Percentiles rank a stretch among this genome's conserved stretches.
Evolutionary conservation across 2,113 vertebrate genomes (phyloP).

Genomic region (Malaclemys terrapin): DNA sequence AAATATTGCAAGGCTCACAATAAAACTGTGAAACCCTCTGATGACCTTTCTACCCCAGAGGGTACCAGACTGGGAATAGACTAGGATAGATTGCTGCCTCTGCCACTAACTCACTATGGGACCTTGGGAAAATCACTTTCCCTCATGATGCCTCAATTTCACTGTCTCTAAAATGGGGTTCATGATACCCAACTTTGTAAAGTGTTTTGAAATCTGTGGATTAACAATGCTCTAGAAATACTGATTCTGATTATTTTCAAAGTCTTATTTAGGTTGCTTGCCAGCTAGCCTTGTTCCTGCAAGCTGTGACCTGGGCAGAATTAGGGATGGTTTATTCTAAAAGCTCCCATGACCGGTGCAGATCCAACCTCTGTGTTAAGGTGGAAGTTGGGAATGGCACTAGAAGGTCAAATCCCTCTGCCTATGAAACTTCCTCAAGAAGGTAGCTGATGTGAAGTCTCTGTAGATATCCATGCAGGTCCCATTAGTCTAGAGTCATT

Average conservation of each 20-base stretch:
- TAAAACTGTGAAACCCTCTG: neutral
- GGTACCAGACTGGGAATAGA: neutral
- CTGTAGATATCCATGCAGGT: neutral
- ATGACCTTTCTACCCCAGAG: too few species aligned
- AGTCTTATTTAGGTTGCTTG: neutral
- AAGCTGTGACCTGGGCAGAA: neutral
- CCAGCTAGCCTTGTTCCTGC: neutral
- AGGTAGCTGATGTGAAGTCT: neutral
- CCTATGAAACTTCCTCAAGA: fast-evolving
- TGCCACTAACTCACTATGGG: neutral
- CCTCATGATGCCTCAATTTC: neutral
- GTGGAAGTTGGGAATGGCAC: neutral
- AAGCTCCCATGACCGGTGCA: neutral
- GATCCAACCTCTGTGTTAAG: neutral
- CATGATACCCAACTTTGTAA: neutral
- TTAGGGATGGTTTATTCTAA: neutral
- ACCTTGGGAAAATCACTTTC: neutral
- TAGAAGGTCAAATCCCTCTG: neutral
- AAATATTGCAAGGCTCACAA: neutral
- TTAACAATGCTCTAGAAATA: neutral
- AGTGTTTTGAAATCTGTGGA: neutral
- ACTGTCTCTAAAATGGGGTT: neutral
- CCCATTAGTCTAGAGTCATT: neutral
- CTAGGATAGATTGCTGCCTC: neutral
- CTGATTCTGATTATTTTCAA: neutral